Conservation (phyloP, 1,140 invertebrate species). For the Hypsibius dujardini region DNA sequence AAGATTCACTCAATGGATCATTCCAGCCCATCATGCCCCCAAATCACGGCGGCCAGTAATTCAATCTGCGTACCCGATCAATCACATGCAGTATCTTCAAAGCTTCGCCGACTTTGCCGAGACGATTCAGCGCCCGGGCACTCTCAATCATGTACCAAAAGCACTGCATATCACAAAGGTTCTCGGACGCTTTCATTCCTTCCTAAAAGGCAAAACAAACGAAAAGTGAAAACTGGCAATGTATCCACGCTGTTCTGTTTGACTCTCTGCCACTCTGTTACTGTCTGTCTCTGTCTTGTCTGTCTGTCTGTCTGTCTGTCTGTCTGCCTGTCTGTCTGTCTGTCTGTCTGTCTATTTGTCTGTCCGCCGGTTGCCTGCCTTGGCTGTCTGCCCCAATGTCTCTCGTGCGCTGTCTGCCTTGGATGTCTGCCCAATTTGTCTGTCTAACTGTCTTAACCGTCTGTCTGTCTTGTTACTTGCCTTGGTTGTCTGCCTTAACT, state of each 20-base stretch:
- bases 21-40: background rate
- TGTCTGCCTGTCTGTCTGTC: too few species aligned
- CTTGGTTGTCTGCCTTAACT: too few species aligned
- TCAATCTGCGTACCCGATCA: conserved; percentile 54
- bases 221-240: conserved; percentile 22
- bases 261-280: too few species aligned
- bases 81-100: conserved; percentile 96
- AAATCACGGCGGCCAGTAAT: conserved; percentile 19
- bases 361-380: too few species aligned
- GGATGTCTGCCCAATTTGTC: too few species aligned
- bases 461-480: too few species aligned
- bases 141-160: conserved; percentile 99
- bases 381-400: too few species aligned
- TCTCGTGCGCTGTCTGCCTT: too few species aligned
- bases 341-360: too few species aligned
- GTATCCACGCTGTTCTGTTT: background rate
- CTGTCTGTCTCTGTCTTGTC: too few species aligned
- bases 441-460: too few species aligned
- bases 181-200: conserved; percentile 83
- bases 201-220: conserved; percentile 35
- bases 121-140: conserved; percentile 68
- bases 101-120: conserved; percentile 78
- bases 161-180: conserved; percentile 99
- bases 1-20: background rate
- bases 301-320: too few species aligned